Evolutionary conservation across 2,797 vertebrate species (phyloP).

Genomic region (Aplochiton taeniatus): DNA sequence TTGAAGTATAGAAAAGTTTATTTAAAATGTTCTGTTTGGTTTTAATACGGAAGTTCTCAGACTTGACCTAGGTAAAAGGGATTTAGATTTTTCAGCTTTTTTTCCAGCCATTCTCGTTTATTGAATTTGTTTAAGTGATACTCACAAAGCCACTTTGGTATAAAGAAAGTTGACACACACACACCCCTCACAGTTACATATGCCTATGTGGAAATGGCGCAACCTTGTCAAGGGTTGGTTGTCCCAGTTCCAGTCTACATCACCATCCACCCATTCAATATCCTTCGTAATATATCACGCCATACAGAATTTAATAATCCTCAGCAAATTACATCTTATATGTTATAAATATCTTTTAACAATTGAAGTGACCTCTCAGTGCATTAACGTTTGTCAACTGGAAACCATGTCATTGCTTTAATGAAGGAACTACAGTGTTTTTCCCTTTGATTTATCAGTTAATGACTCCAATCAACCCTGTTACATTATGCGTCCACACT

Average conservation of each 20-base stretch:
- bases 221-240: constrained; percentile 56
- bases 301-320: constrained; percentile 27
- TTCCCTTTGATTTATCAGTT: constrained; percentile 19
- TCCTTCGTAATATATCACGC: constrained; percentile 57
- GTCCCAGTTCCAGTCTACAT: constrained; percentile 39
- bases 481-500: neutral
- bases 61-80: constrained; percentile 62
- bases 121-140: constrained; percentile 10
- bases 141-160: neutral
- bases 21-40: constrained; percentile 45
- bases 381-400: constrained; percentile 41
- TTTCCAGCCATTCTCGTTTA: constrained; percentile 46
- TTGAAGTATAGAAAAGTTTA: constrained; percentile 42
- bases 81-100: constrained; percentile 61
- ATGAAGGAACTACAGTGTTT: constrained; percentile 48
- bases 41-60: constrained; percentile 52
- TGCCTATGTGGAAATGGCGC: constrained; percentile 64
- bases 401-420: constrained; percentile 43
- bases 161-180: constrained; percentile 47
- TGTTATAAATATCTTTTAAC: constrained; percentile 30
- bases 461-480: neutral
- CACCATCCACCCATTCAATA: constrained; percentile 52
- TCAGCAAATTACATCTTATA: neutral
- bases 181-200: constrained; percentile 39
- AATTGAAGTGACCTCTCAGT: constrained; percentile 51